Base-by-base conservation (phyloP, 2,113 vertebrate species). In the Bucco capensis region DNA sequence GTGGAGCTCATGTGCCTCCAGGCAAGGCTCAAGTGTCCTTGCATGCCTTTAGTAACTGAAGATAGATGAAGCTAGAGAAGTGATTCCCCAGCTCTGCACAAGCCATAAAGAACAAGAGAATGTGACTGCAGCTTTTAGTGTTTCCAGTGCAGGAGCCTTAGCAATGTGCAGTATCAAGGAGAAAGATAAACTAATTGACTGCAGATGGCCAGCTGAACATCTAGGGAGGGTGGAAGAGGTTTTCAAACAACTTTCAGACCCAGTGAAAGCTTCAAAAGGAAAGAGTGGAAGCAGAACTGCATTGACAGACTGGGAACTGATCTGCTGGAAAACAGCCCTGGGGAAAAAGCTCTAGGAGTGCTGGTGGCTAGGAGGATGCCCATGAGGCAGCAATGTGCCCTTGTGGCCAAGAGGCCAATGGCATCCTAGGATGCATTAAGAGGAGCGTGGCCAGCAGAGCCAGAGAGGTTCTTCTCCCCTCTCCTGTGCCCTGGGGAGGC, bases 121-220 rank as follows among this genome's bases (percentile, higher is more conserved):
- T 83, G 86, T 90, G 83, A 22, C 76, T 72, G 88, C 46, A 90
- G 79, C 80, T 77, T 79, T 94, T 40, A 72, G 53, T 83, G 0
- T 57, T 60, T 75, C 9, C 60, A 84, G 70, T 67, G 73, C 80
- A 53, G 56, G 89, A 92, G 44, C 76, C 47, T 86, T 38, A 87
- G 72, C 50, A 51, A n/a, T 42, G 14, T 14, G 49, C 58, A 2
- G 54, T 5, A 5, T 42, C 0, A 11, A 30, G 13, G 46, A 65
- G 71, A 72, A 57, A 96, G 94, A 94, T 92, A 87, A 87, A 94
- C 46, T 92, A 90, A 96, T 83, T 75, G 90, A 37, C 33, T 84
- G 60, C 95, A 95, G 93, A 75, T 93, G 92, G 56, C 19, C 66
- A 37, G 65, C 56, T 69, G 76, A 35, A 23, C 2, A 27, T 54